Evolutionary conservation across 2,888 invertebrate species (phyloP), one percentile per base, ranked within the genome.

Genomic region (Mythimna loreyi): DNA sequence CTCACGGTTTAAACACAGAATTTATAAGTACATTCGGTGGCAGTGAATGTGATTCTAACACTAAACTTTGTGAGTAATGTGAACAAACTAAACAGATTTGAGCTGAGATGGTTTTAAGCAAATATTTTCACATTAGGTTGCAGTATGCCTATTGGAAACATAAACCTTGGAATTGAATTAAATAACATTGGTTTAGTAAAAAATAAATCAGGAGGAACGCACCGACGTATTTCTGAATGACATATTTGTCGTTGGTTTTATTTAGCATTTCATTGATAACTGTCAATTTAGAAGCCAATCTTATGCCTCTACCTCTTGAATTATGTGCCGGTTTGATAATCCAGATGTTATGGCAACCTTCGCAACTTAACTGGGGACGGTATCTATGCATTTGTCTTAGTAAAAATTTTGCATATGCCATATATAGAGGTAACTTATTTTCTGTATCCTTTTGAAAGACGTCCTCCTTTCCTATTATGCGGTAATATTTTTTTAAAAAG

Each of bases 211-310:
- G 6, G 7, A 28, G 1, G 16, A 7, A 63, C 92, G 88, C 92
- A 98, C 98, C 98, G 79, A 99, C 98, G 88, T 99, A 99, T 94
- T 99, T 99, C 91, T 99, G 99, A 11, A 98, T 97, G 36, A 99
- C 97, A 91, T 97, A 98, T 94, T 97, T 96, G 78, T 96, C 96
- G 59, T 95, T 96, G 64, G 97, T 96, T 64, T 94, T 96, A 36
- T 95, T 95, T 3, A 97, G 91, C 83, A 97, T 93, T 53, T 97
- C 97, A 71, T 97, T 92, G 78, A 99, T 98, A 56, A 97, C 97
- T 70, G 97, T 97, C 70, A 98, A 93, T 77, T 97, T 97, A 84
- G 97, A 97, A 81, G 98, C 97, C 90, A 99, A 97, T 78, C 97
- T 96, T 78, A 99, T 99, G 5, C 98, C 99, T 88, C 97, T 96